These are phyloP conservation scores for Lasioglossum morio DNA, from an alignment of 2,888 invertebrate species.

Conservation along the genomic window DNA sequence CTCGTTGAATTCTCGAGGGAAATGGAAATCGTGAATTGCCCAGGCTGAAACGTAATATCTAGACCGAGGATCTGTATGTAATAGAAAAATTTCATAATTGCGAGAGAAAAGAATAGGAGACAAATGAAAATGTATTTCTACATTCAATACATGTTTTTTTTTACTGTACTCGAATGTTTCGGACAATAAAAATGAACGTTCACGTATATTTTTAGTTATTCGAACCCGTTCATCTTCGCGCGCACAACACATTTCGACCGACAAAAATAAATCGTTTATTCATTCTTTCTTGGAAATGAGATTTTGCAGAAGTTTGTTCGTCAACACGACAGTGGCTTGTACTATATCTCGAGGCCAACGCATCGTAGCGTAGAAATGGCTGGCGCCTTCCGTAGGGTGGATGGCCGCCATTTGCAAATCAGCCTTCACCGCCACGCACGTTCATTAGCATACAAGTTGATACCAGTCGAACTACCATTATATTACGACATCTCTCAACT, in stretches of 20 bases:
- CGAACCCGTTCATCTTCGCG: too few species aligned
- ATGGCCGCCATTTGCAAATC: constrained; percentile 74
- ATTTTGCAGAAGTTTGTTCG: not conserved
- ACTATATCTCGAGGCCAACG: constrained; percentile 15
- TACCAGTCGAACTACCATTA: constrained; percentile 49
- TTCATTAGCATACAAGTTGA: constrained; percentile 71
- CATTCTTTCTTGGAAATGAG: not conserved
- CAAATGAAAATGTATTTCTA: not conserved
- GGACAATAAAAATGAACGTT: not conserved
- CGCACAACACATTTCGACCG: too few species aligned
- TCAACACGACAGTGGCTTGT: not conserved
- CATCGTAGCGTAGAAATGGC: constrained; percentile 73
- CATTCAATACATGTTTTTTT: not conserved
- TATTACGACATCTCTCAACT: constrained; percentile 17
- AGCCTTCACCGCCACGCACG: constrained; percentile 58
- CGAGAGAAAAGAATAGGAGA: not conserved
- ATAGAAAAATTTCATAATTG: not conserved
- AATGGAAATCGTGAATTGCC: not conserved
- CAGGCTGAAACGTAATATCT: not conserved
- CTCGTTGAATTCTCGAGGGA: not conserved
- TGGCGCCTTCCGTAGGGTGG: constrained; percentile 64
- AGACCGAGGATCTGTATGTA: not conserved
- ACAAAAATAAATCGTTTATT: too few species aligned
- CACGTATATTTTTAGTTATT: not conserved
- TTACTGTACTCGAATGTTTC: not conserved